Evolutionary conservation across 2,113 vertebrate genomes (phyloP), one percentile per base, ranked within the genome.

Genomic region (Chamaetylas fuelleborni): DNA sequence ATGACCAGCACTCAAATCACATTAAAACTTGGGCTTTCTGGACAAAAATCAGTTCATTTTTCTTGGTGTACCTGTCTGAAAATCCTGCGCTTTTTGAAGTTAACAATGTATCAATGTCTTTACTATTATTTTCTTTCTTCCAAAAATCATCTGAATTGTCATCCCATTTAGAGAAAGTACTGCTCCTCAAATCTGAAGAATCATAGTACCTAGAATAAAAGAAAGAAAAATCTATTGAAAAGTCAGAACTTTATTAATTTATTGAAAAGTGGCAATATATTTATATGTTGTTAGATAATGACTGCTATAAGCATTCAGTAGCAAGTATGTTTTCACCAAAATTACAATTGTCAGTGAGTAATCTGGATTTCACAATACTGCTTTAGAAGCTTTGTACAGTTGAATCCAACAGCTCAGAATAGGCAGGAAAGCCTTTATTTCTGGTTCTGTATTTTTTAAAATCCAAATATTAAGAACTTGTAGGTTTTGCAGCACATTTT

Each of bases 101-200:
- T 84, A 98, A 61, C 72, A 93, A 96, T 23, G 97, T 64, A 57
- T 99, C 99, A 0, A 93, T 51, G 43, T 99, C 98, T 76, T 96
- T 98, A 70, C 88, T 95, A 78, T 85, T 97, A 90, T 76, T 96
- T 76, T 99, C 98, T 74, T 97, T 99, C 92, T 98, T 98, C 98
- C 99, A 99, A 36, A 97, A 98, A 57, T 97, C 93, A 65, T 98
- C 98, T 4, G 98, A 74, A 50, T 72, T 83, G 42, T 98, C 98
- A 1, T 98, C 98, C 99, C 99, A 99, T 57, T 97, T 98, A 5
- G 98, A 97, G 58, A 98, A 98, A 86, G 98, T 97, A 25, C 38
- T 96, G 81, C 98, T 98, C 29, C 97, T 97, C 8, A 97, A 23
- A 50, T 99, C 98, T 24, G 95, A 54, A 9, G 97, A 93, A 71